phyloP scores from a whole-genome alignment of 2,888 invertebrate genomes.

The Phymatocera aterrima region DNA sequence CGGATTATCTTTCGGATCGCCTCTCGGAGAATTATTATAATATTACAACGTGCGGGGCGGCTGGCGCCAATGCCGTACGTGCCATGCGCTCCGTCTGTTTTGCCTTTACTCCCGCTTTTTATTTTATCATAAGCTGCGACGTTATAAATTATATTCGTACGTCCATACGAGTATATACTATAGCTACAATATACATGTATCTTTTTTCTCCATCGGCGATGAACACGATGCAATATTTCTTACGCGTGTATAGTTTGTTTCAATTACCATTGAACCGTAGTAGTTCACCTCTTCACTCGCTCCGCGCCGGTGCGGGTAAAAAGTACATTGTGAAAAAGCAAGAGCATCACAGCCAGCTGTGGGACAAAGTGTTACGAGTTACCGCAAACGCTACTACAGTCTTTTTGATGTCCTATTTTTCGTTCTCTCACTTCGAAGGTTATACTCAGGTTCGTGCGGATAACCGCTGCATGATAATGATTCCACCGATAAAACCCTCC shows the following conservation, averaged over 20 bases:
- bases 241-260: slow-evolving; percentile 8
- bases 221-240: not conserved
- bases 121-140: too few species aligned
- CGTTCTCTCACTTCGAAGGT: not conserved
- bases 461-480: not conserved
- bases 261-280: slow-evolving; percentile 18
- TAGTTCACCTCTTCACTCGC: too few species aligned
- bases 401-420: not conserved
- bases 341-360: too few species aligned
- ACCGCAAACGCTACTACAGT: not conserved
- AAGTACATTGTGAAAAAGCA: not conserved
- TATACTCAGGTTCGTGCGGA: too few species aligned
- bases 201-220: too few species aligned
- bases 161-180: too few species aligned
- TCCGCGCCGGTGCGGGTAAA: not conserved
- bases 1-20: slow-evolving; percentile 1
- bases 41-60: not conserved
- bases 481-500: not conserved
- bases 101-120: too few species aligned
- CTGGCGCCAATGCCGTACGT: not conserved
- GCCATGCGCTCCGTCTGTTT: not conserved
- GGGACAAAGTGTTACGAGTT: slow-evolving; percentile 10
- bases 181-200: too few species aligned
- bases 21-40: too few species aligned
- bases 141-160: too few species aligned